These are phyloP conservation scores for Pachypsylla venusta DNA, from an alignment of 1,140 invertebrate species.

Conservation along the genomic window DNA sequence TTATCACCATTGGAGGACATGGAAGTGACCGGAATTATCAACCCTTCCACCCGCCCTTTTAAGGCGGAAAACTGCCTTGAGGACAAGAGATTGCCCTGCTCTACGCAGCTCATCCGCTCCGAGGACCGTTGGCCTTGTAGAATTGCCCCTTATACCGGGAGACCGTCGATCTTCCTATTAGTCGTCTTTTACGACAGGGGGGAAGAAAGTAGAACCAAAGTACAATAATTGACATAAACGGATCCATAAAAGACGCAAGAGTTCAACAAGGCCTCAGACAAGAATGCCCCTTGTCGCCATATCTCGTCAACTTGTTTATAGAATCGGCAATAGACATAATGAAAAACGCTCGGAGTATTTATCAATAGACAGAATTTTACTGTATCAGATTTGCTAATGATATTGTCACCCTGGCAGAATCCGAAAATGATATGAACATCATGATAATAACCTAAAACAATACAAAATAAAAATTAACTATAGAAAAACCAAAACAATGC, in stretches of 20 bases:
- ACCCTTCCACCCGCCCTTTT: too few relatives aligned
- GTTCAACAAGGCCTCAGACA: conserved; percentile 10
- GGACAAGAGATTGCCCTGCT: too few relatives aligned
- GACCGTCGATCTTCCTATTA: too few relatives aligned
- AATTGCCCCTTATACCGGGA: too few relatives aligned
- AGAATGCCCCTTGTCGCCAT: conserved; percentile 10
- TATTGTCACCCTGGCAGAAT: conserved; percentile 14
- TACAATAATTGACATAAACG: conserved; percentile 10
- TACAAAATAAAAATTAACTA: conserved; percentile 14
- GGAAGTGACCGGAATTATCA: too few relatives aligned
- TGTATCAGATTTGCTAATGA: conserved; percentile 15
- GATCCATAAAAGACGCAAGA: conserved; percentile 6
- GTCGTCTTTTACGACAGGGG: too few relatives aligned
- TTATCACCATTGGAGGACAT: too few relatives aligned
- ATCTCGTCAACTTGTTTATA: conserved; percentile 9
- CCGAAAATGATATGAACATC: conserved; percentile 13
- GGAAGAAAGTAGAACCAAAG: too few relatives aligned
- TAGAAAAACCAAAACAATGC: conserved; percentile 12
- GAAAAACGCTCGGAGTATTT: neutral
- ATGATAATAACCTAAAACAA: conserved; percentile 13
- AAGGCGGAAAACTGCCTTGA: too few relatives aligned
- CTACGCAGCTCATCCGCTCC: too few relatives aligned
- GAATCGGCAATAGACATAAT: conserved; percentile 12
- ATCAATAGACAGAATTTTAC: conserved; percentile 10
- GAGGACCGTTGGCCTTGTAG: too few relatives aligned